Conservation (phyloP, 2,113 vertebrate species). For the Psophia crepitans region DNA sequence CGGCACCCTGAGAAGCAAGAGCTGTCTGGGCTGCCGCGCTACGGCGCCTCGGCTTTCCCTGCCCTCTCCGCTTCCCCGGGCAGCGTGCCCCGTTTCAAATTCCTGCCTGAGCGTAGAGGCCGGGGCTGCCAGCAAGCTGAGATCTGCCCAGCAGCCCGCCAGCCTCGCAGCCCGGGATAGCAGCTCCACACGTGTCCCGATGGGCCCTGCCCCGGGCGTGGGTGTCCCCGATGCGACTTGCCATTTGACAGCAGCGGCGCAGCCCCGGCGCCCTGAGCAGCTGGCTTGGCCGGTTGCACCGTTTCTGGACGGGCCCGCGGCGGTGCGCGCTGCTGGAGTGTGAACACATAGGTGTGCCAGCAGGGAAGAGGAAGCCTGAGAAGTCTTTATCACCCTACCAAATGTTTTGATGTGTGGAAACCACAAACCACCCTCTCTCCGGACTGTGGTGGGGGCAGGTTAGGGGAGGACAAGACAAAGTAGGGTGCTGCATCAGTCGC, state of each 20-base stretch:
- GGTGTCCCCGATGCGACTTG: background rate
- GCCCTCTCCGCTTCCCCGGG: background rate
- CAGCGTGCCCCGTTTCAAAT: background rate
- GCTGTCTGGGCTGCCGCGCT: background rate
- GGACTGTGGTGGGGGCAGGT: fast-evolving
- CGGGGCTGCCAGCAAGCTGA: background rate
- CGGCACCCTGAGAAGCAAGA: background rate
- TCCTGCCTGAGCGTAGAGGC: background rate
- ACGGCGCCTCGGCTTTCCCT: background rate
- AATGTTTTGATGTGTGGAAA: background rate
- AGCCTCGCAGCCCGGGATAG: background rate
- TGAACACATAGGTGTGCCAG: background rate
- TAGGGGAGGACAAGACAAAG: background rate
- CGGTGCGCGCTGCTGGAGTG: background rate
- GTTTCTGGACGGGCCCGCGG: background rate
- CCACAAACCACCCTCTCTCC: background rate
- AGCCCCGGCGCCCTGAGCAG: background rate
- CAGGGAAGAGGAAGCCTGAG: background rate
- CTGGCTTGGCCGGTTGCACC: background rate
- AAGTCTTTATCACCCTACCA: background rate
- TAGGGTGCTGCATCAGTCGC: background rate
- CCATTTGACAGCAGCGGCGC: background rate
- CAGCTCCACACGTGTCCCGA: background rate
- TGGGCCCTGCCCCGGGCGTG: background rate
- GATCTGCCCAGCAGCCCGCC: background rate